phyloP scores from a whole-genome alignment of 1,140 invertebrate species.

The Platorchestia sp. region DNA sequence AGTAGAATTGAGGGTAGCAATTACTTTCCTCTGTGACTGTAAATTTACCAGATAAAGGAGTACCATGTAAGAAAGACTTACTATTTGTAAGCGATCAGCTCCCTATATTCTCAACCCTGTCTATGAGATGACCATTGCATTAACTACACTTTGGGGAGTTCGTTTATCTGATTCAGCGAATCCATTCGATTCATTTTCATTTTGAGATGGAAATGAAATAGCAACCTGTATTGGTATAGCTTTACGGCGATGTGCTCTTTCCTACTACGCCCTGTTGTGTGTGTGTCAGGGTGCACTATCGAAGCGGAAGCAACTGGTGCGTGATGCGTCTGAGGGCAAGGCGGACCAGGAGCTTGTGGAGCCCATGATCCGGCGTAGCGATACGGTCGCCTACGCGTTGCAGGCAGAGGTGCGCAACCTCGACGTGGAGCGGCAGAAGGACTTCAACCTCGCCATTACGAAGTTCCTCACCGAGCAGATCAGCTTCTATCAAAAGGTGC shows the following conservation, averaged over 20 bases:
- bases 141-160: not conserved
- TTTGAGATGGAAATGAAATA: not conserved
- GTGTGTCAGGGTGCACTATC: conserved; percentile 81
- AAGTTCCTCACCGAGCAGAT: conserved; percentile 90
- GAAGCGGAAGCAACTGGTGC: conserved; percentile 91
- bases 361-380: conserved; percentile 85
- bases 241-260: not conserved
- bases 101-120: not conserved
- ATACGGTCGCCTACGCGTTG: conserved; percentile 91
- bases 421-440: conserved; percentile 86
- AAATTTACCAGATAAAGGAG: no score
- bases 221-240: not conserved
- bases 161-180: not conserved
- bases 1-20: no score
- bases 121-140: not conserved
- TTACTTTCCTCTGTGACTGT: no score
- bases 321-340: conserved; percentile 83
- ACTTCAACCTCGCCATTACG: conserved; percentile 89
- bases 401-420: conserved; percentile 96
- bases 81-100: no score
- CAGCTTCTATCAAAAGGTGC: conserved; percentile 87
- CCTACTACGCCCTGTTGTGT: not conserved
- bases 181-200: not conserved
- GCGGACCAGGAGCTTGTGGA: conserved; percentile 84
- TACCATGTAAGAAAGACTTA: no score